Percentiles rank a stretch among this genome's conserved stretches.
phyloP scores from a whole-genome alignment of 2,888 invertebrate species.

The Junonia oenone region DNA sequence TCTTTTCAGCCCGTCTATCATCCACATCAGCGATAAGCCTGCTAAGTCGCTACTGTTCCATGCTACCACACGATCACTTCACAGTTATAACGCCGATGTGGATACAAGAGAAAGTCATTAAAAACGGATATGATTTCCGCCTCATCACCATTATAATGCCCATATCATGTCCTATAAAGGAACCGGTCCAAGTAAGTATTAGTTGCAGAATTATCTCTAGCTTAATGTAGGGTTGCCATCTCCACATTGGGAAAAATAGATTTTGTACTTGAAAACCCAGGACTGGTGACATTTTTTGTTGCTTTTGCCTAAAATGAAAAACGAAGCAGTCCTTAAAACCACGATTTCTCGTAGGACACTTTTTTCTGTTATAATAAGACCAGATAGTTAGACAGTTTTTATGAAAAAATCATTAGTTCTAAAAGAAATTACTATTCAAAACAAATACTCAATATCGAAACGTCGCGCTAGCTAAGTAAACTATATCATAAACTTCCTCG shows the following conservation, averaged over 20 bases:
- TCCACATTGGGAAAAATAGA: background rate
- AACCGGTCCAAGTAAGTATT: slow-evolving; percentile 81
- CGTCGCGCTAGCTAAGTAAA: too few species aligned
- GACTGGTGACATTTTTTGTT: too few species aligned
- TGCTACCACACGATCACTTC: slow-evolving; percentile 89
- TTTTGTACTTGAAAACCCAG: too few species aligned
- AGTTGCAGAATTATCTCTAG: background rate
- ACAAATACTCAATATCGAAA: too few species aligned
- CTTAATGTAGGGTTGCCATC: background rate
- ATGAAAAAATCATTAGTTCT: too few species aligned
- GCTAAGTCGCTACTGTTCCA: slow-evolving; percentile 89
- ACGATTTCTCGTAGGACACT: too few species aligned
- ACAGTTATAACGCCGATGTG: slow-evolving; percentile 74
- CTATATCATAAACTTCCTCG: background rate
- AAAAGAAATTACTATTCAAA: too few species aligned
- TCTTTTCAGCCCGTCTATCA: slow-evolving; percentile 62
- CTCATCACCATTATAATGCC: slow-evolving; percentile 85
- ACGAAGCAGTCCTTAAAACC: too few species aligned
- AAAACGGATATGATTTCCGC: background rate
- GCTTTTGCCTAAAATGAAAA: too few species aligned
- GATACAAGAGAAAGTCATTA: slow-evolving; percentile 43
- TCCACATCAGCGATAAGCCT: slow-evolving; percentile 82
- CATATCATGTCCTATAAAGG: slow-evolving; percentile 85
- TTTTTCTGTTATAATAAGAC: too few species aligned
- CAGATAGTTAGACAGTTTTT: too few species aligned